Base-by-base conservation (phyloP, 1,140 invertebrate species). In the Hormaphis cornu region DNA sequence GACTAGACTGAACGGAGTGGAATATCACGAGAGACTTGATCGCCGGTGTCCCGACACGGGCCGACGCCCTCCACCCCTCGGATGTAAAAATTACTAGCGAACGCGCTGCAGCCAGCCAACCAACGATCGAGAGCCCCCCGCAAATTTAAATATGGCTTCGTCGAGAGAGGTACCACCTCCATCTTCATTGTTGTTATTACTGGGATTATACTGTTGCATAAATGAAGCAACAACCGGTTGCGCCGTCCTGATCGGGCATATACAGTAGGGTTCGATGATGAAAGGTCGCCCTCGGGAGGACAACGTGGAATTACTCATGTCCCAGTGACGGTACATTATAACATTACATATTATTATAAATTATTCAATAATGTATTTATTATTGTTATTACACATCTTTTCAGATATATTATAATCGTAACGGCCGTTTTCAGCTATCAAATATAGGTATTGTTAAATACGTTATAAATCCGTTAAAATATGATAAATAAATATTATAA, bases 151-250 rank as follows among this genome's bases (percentile, higher is more conserved):
- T 20, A 56, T 56, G 53, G 53, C 52, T 33, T 20, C 52, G n/a
- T n/a, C n/a, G n/a, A n/a, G n/a, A 37, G 24, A 26, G 53, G 53
- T 7, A 56, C 53, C 53, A 56, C 53, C 53, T 56, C 53, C 53
- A 20, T 4, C n/a, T n/a, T n/a, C n/a, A n/a, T n/a, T n/a, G n/a
- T n/a, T n/a, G n/a, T n/a, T n/a, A n/a, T n/a, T n/a, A n/a, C n/a
- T n/a, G n/a, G n/a, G n/a, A n/a, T n/a, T n/a, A n/a, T n/a, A n/a
- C n/a, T n/a, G n/a, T n/a, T n/a, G n/a, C n/a, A n/a, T n/a, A n/a
- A n/a, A n/a, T 22, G 46, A 12, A 48, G 1, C 4, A 7, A 24
- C 6, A 52, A 52, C 48, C 48, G 48, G 48, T 52, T 52, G 24
- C 48, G n/a, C n/a, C n/a, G 24, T 52, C 48, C 48, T 16, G 24